These are phyloP conservation scores for Gorsachius goisagi DNA, from an alignment of 2,113 vertebrate species.

Conservation along the genomic window DNA sequence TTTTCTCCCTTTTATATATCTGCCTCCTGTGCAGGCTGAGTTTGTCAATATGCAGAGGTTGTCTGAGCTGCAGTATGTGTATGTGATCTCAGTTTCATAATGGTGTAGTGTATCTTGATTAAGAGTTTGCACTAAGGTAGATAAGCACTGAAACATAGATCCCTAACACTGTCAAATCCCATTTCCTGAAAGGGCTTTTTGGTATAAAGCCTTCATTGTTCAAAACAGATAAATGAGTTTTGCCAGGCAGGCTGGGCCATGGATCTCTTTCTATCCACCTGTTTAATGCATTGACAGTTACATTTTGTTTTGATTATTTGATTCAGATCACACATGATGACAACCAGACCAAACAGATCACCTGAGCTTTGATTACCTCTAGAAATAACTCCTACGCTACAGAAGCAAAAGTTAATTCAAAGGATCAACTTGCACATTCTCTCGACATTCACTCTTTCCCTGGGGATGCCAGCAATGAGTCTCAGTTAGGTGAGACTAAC, in stretches of 20 bases:
- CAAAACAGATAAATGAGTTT: not conserved
- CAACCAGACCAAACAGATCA: not conserved
- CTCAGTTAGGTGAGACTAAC: constrained; percentile 21
- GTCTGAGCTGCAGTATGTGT: not conserved
- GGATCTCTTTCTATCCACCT: not conserved
- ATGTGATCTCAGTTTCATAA: not conserved
- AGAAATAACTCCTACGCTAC: not conserved
- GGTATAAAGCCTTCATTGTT: not conserved
- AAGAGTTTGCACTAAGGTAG: not conserved
- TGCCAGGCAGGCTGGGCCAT: not conserved
- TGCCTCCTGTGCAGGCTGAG: not conserved
- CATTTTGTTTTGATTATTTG: not conserved
- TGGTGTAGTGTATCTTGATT: not conserved
- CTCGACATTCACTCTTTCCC: not conserved
- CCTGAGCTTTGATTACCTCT: not conserved
- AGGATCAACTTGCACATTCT: not conserved
- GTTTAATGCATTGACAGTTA: not conserved
- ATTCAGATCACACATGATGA: not conserved
- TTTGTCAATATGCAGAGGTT: not conserved
- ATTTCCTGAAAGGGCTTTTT: not conserved
- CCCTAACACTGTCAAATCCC: not conserved
- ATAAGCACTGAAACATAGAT: not conserved
- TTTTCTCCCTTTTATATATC: not conserved
- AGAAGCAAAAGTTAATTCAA: not conserved
- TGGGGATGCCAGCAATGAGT: not conserved